Conservation (phyloP, 2,888 invertebrate genomes). For the Gari tellinella region DNA sequence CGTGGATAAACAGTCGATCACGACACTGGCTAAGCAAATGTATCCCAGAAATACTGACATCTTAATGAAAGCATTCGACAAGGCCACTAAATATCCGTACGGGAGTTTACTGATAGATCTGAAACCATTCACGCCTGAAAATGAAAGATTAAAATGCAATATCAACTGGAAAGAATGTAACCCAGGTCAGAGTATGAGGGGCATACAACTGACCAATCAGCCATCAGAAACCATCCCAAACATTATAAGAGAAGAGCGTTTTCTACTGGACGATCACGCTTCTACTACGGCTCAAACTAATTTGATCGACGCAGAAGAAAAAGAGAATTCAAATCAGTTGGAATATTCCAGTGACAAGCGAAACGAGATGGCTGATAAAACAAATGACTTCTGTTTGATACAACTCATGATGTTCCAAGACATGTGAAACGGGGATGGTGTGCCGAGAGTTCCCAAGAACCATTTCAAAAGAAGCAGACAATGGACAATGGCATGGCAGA, state of each 20-base stretch:
- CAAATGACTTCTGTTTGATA: conserved; percentile 9
- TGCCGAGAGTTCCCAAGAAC: not conserved
- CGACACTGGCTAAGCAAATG: conserved; percentile 56
- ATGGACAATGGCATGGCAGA: not conserved
- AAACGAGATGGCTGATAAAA: conserved; percentile 1
- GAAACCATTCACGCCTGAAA: too few relatives aligned
- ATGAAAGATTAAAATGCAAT: too few relatives aligned
- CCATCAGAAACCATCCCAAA: too few relatives aligned
- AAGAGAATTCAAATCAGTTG: not conserved
- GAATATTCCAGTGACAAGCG: not conserved
- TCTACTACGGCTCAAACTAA: conserved; percentile 21
- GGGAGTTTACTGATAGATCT: too few relatives aligned
- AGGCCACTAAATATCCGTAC: too few relatives aligned
- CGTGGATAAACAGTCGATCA: conserved; percentile 46
- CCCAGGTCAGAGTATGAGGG: too few relatives aligned
- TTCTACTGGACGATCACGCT: too few relatives aligned
- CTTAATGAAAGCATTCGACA: too few relatives aligned
- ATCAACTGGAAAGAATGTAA: too few relatives aligned
- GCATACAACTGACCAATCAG: too few relatives aligned
- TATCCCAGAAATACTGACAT: too few relatives aligned
- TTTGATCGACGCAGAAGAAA: conserved; percentile 10
- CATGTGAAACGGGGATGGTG: conserved; percentile 6
- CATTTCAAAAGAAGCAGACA: not conserved
- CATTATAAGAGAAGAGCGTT: too few relatives aligned
- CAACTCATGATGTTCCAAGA: conserved; percentile 2